Evolutionary conservation across 2,888 invertebrate species (phyloP).

Genomic region (Nomada fucata): DNA sequence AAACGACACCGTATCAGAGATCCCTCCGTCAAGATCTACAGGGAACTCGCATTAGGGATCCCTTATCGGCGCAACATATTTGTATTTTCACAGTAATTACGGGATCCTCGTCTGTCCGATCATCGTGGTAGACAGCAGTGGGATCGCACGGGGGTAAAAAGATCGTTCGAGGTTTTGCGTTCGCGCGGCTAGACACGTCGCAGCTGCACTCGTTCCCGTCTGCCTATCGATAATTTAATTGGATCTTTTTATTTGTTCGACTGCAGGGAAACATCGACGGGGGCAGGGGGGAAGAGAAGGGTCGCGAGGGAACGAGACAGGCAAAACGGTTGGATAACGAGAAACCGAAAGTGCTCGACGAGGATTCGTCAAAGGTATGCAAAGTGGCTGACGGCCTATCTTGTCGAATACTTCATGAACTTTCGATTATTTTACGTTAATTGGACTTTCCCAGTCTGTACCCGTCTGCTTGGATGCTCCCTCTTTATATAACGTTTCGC

Average conservation of each 20-base stretch:
- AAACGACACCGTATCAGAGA: background rate
- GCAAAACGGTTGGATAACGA: conserved; percentile 34
- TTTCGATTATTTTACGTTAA: conserved; percentile 60
- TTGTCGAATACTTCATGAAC: conserved; percentile 33
- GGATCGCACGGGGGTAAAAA: conserved; percentile 22
- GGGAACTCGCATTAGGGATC: conserved; percentile 46
- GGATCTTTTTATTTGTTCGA: conserved; percentile 47
- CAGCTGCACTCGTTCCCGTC: conserved; percentile 13
- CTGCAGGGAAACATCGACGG: background rate
- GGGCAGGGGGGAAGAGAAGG: background rate
- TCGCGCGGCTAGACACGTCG: conserved; percentile 1
- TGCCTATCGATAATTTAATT: conserved; percentile 59
- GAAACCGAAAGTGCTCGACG: conserved; percentile 8
- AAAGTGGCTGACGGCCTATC: conserved; percentile 26
- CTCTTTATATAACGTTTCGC: background rate
- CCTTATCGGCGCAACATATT: conserved; percentile 46
- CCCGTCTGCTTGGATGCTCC: conserved; percentile 5
- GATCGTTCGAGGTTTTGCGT: conserved; percentile 7
- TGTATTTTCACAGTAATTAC: conserved; percentile 59
- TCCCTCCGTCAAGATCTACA: conserved; percentile 6
- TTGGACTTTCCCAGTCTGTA: conserved; percentile 39
- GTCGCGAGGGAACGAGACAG: background rate
- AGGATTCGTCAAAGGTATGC: conserved; percentile 37
- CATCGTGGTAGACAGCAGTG: conserved; percentile 27
- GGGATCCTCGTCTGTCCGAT: conserved; percentile 37